A percentile compares a stretch with the other conserved stretches of the same genome.
These are phyloP conservation scores for Drosophila multiciliata DNA, from an alignment of 2,888 invertebrate species.

Conservation along the genomic window DNA sequence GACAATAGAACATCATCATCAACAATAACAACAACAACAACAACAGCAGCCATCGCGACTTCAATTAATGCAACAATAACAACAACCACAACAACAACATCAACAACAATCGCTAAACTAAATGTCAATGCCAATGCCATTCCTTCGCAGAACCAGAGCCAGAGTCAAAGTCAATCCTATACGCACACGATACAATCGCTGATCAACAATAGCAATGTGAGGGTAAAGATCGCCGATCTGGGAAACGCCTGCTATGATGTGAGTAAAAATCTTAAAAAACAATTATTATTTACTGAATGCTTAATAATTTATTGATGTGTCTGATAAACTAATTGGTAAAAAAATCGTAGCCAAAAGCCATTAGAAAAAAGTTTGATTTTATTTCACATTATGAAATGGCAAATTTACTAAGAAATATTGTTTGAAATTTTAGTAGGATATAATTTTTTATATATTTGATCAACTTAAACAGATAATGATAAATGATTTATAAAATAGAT, in stretches of 20 bases:
- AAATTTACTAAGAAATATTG: no score
- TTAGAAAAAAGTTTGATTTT: not conserved
- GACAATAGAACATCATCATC: slow-evolving; percentile 26
- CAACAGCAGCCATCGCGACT: slow-evolving; percentile 32
- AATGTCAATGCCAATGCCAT: slow-evolving; percentile 82
- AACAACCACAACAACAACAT: slow-evolving; percentile 32
- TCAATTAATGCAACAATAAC: slow-evolving; percentile 25
- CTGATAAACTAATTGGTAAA: not conserved
- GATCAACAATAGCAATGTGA: slow-evolving; percentile 86
- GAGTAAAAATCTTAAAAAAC: slow-evolving; percentile 68
- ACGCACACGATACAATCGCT: slow-evolving; percentile 85
- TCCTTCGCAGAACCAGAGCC: slow-evolving; percentile 81
- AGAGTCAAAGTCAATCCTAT: slow-evolving; percentile 78
- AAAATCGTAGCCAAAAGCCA: not conserved
- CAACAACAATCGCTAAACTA: slow-evolving; percentile 65
- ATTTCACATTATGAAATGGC: no score
- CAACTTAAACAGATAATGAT: fast-evolving
- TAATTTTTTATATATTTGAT: not conserved
- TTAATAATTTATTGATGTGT: not conserved
- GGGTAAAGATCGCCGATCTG: slow-evolving; percentile 93
- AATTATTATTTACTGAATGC: not conserved
- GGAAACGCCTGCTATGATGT: slow-evolving; percentile 94
- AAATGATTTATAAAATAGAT: not conserved
- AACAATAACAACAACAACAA: slow-evolving; percentile 42
- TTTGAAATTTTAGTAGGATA: not conserved